Conservation (phyloP, 2,113 vertebrate genomes). For the Amblyornis subalaris region DNA sequence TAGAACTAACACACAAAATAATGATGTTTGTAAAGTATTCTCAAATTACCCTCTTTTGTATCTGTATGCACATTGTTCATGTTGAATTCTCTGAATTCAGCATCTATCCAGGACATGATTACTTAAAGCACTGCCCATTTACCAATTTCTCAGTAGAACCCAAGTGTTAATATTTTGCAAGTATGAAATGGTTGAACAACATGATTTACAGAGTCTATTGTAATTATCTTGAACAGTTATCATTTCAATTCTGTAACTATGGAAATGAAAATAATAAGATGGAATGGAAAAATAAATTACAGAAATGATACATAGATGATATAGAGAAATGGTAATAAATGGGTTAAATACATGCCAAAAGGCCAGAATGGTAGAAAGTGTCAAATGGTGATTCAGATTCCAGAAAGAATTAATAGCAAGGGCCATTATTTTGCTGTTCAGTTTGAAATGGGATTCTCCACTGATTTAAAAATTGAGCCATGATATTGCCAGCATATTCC, state of each 20-base stretch:
- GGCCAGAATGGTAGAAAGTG: slow-evolving; percentile 6
- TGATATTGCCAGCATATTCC: background rate
- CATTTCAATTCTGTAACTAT: slow-evolving; percentile 1
- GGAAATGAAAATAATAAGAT: slow-evolving; percentile 20
- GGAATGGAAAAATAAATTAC: slow-evolving; percentile 10
- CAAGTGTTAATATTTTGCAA: background rate
- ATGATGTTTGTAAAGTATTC: background rate
- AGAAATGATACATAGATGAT: background rate
- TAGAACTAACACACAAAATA: background rate
- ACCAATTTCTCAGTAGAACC: background rate
- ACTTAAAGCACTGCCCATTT: background rate
- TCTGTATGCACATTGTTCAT: background rate
- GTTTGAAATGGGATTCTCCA: background rate
- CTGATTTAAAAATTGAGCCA: background rate
- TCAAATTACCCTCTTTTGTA: background rate
- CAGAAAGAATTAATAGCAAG: background rate
- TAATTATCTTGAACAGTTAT: slow-evolving; percentile 12
- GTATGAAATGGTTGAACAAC: background rate
- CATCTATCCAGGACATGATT: background rate
- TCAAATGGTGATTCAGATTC: background rate
- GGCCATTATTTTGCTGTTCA: background rate
- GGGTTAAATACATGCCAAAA: slow-evolving; percentile 4
- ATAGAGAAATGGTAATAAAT: slow-evolving; percentile 14
- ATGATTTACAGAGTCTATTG: background rate
- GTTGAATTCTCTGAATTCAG: background rate